These are phyloP conservation scores for Toxotes jaculatrix DNA, from an alignment of 2,113 vertebrate species.

Conservation along the genomic window DNA sequence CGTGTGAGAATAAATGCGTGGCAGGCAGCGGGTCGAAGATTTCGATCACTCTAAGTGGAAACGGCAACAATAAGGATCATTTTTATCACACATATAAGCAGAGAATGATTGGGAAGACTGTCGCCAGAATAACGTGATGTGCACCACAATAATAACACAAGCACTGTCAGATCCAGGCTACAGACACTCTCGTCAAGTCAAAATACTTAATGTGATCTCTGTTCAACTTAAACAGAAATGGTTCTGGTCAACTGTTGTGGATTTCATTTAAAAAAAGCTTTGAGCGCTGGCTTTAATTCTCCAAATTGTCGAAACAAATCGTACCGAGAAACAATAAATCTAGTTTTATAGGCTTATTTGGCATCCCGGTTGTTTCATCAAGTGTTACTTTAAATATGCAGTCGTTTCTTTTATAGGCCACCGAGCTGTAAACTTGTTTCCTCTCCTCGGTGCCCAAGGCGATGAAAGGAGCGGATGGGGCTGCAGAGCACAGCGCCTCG, in stretches of 20 bases:
- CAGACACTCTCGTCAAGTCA: not conserved
- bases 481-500: constrained; percentile 53
- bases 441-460: constrained; percentile 35
- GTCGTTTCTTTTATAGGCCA: constrained; percentile 30
- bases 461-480: constrained; percentile 43
- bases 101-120: not conserved
- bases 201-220: not conserved
- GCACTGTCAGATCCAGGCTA: not conserved
- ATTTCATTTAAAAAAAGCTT: not conserved
- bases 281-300: not conserved
- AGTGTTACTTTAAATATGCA: constrained; percentile 22
- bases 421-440: constrained; percentile 62
- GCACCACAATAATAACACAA: not conserved
- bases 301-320: not conserved
- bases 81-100: not conserved
- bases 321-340: not conserved
- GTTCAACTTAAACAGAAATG: not conserved
- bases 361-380: not conserved
- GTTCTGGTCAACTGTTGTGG: not conserved
- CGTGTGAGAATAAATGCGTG: constrained; percentile 23
- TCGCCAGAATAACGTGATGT: not conserved
- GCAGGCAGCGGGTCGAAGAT: constrained; percentile 10
- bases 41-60: constrained; percentile 48
- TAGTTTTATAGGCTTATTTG: constrained; percentile 2
- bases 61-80: not conserved